Percentiles rank a stretch among this genome's conserved stretches.
phyloP scores from a whole-genome alignment of 2,888 invertebrate species.

The Sceliomorpha sp. region DNA sequence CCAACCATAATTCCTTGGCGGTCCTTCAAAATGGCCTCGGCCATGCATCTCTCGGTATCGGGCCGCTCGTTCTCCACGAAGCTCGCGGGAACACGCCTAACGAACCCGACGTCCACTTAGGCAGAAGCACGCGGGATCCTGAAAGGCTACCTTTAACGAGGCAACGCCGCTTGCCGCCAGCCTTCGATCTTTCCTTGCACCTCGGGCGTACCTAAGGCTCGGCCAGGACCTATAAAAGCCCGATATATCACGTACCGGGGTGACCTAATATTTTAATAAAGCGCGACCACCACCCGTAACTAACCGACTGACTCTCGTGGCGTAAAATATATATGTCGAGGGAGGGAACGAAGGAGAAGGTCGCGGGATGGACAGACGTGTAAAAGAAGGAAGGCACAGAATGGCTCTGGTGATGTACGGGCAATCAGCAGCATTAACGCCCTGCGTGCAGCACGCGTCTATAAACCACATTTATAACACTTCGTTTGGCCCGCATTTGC shows the following conservation, averaged over 20 bases:
- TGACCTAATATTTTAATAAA: slow-evolving; percentile 79
- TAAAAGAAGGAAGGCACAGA: slow-evolving; percentile 43
- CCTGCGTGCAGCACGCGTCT: slow-evolving; percentile 69
- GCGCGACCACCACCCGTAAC: slow-evolving; percentile 70
- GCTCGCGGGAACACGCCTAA: slow-evolving; percentile 69
- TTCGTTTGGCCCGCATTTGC: slow-evolving; percentile 57
- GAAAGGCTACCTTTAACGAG: slow-evolving; percentile 74
- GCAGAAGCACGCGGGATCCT: slow-evolving; percentile 51
- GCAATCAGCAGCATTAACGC: slow-evolving; percentile 79
- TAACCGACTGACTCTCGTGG: slow-evolving; percentile 69
- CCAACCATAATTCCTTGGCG: slow-evolving; percentile 54
- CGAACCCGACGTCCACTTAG: slow-evolving; percentile 76
- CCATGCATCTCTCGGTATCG: slow-evolving; percentile 70
- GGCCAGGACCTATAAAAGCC: slow-evolving; percentile 34
- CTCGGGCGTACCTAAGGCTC: slow-evolving; percentile 25
- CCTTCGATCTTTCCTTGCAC: slow-evolving; percentile 41
- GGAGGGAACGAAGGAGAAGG: slow-evolving; percentile 42
- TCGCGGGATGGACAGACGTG: slow-evolving; percentile 25
- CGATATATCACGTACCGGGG: slow-evolving; percentile 61
- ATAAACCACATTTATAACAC: slow-evolving; percentile 77
- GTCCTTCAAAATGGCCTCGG: slow-evolving; percentile 36
- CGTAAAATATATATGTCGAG: slow-evolving; percentile 33
- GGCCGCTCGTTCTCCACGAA: slow-evolving; percentile 72
- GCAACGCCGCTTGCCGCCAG: slow-evolving; percentile 44
- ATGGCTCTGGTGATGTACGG: slow-evolving; percentile 73